A percentile compares a stretch with the other conserved stretches of the same genome.
Evolutionary conservation across 2,113 vertebrate genomes (phyloP).

Genomic region (Coturnix japonica): DNA sequence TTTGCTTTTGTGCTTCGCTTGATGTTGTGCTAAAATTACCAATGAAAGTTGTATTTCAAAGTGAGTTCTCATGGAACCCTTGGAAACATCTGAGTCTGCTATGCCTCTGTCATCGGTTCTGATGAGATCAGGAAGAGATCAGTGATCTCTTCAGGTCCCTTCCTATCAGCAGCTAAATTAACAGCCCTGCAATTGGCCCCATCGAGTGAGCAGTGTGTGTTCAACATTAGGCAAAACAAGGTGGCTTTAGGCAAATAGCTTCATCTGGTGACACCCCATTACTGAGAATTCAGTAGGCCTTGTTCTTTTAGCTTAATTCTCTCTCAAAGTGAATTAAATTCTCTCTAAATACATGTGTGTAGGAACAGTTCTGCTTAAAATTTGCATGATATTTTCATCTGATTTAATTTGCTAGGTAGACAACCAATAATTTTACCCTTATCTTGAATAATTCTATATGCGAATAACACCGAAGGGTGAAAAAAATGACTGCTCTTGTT

Average conservation of each 20-base stretch:
- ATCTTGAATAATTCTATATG: slow-evolving; percentile 27
- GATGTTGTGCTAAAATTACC: not conserved
- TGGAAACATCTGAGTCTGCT: not conserved
- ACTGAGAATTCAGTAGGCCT: not conserved
- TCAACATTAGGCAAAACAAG: not conserved
- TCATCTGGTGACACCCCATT: rapidly evolving
- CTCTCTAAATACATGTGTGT: slow-evolving; percentile 28
- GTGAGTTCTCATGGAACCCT: not conserved
- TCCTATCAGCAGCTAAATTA: not conserved
- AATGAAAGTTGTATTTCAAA: not conserved
- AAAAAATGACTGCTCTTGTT: slow-evolving; percentile 46
- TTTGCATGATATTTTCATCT: slow-evolving; percentile 52
- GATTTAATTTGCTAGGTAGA: slow-evolving; percentile 50
- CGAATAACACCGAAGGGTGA: slow-evolving; percentile 26
- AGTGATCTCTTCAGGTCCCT: too few species aligned
- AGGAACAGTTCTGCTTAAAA: slow-evolving; percentile 64
- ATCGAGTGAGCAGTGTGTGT: rapidly evolving
- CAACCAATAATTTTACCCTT: slow-evolving; percentile 60
- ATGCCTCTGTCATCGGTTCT: not conserved
- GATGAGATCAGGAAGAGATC: not conserved
- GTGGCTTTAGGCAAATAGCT: not conserved
- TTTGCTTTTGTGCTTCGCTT: not conserved
- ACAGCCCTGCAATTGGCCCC: not conserved
- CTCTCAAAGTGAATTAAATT: slow-evolving; percentile 24
- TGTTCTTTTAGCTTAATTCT: slow-evolving; percentile 11